Evolutionary conservation across 2,888 invertebrate species (phyloP).

Genomic region (Nemurella pictetii): DNA sequence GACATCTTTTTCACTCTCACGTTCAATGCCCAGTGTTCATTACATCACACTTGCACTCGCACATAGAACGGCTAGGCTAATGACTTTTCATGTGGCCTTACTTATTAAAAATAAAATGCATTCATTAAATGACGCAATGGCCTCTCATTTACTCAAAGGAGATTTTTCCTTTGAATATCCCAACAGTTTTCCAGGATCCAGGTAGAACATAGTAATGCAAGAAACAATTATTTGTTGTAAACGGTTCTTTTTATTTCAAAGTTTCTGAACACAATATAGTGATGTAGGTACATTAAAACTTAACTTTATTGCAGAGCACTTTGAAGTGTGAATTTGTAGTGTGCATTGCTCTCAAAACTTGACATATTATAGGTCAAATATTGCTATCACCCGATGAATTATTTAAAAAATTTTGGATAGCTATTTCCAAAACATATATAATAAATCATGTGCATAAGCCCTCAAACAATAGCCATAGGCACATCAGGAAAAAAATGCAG

Average conservation of each 20-base stretch:
- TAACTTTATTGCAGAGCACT: neutral
- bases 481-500: too few species aligned
- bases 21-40: slow-evolving; percentile 55
- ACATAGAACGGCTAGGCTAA: slow-evolving; percentile 50
- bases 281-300: neutral
- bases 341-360: neutral
- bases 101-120: slow-evolving; percentile 40
- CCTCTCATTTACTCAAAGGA: slow-evolving; percentile 20
- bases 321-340: neutral
- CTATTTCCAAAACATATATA: neutral
- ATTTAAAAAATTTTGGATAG: neutral
- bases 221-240: neutral
- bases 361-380: neutral
- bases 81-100: slow-evolving; percentile 50
- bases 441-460: too few species aligned
- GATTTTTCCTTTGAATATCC: neutral
- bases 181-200: neutral
- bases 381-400: neutral
- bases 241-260: neutral
- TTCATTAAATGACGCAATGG: slow-evolving; percentile 38
- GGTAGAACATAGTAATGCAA: neutral
- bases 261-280: neutral
- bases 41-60: slow-evolving; percentile 48
- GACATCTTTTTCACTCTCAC: slow-evolving; percentile 45
- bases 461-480: too few species aligned